A percentile compares a stretch with the other conserved stretches of the same genome.
Evolutionary conservation across 2,888 invertebrate species (phyloP).

Genomic region (Diarsia dahlii): DNA sequence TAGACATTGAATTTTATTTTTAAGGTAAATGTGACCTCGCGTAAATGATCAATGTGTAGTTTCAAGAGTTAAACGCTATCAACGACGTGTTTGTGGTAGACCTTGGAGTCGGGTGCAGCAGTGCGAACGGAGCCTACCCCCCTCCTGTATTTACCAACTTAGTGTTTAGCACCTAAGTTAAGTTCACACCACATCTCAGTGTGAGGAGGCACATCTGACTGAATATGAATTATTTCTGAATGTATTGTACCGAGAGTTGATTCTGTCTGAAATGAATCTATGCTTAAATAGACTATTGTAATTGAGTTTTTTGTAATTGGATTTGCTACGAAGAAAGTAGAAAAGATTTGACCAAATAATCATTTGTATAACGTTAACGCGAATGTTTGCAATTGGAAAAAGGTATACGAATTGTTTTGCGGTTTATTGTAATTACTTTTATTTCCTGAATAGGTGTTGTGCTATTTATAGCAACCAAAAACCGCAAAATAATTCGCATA

Average conservation of each 20-base stretch:
- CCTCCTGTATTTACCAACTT: constrained; percentile 57
- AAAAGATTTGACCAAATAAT: constrained; percentile 58
- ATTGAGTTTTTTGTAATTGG: constrained; percentile 58
- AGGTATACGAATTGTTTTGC: constrained; percentile 23
- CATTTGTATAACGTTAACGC: constrained; percentile 40
- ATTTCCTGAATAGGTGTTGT: constrained; percentile 10
- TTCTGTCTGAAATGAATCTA: constrained; percentile 65
- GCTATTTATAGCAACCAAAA: constrained; percentile 17
- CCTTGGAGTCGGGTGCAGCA: constrained; percentile 33
- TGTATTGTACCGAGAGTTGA: constrained; percentile 62
- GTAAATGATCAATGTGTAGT: constrained; percentile 64
- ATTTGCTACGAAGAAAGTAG: constrained; percentile 51
- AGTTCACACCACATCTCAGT: constrained; percentile 65
- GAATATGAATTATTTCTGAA: constrained; percentile 71
- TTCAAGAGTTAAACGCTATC: constrained; percentile 44
- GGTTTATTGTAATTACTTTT: constrained; percentile 17
- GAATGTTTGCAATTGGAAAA: constrained; percentile 18
- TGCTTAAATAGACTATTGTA: constrained; percentile 59
- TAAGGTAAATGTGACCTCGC: constrained; percentile 76
- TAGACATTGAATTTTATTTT: constrained; percentile 70
- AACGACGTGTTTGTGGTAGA: constrained; percentile 42
- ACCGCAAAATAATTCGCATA: constrained; percentile 32
- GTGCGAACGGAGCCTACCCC: constrained; percentile 39
- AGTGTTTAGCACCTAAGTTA: constrained; percentile 59
- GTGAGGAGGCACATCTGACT: constrained; percentile 71